These are phyloP conservation scores for Agrochola lota DNA, from an alignment of 2,888 invertebrate species.

Conservation along the genomic window DNA sequence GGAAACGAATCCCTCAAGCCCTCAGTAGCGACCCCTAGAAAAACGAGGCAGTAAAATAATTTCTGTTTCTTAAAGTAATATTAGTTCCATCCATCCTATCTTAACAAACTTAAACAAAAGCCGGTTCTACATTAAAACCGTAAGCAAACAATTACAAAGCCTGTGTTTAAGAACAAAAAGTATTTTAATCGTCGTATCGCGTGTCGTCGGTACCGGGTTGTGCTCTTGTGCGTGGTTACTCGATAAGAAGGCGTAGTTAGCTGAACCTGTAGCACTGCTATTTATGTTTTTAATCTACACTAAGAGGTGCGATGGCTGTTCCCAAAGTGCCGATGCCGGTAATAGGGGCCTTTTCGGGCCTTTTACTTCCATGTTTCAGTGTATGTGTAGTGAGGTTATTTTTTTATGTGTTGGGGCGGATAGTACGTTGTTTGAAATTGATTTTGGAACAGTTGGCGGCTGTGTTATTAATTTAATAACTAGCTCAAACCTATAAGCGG, in stretches of 20 bases:
- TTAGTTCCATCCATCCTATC: neutral
- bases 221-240: slow-evolving; percentile 79
- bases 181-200: slow-evolving; percentile 84
- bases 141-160: slow-evolving; percentile 82
- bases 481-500: slow-evolving; percentile 43
- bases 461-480: slow-evolving; percentile 37
- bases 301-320: slow-evolving; percentile 78
- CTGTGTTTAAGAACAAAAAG: slow-evolving; percentile 79
- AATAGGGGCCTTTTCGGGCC: slow-evolving; percentile 65
- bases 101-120: slow-evolving; percentile 43
- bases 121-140: slow-evolving; percentile 53
- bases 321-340: slow-evolving; percentile 71
- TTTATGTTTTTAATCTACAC: slow-evolving; percentile 85
- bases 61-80: neutral
- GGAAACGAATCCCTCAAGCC: neutral
- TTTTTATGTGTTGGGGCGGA: slow-evolving; percentile 19
- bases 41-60: neutral
- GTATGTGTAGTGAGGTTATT: slow-evolving; percentile 13
- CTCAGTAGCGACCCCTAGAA: neutral
- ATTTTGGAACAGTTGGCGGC: neutral
- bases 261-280: slow-evolving; percentile 67
- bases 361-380: slow-evolving; percentile 56
- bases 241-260: slow-evolving; percentile 76
- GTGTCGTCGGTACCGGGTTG: slow-evolving; percentile 78
- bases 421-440: neutral